A percentile compares a stretch with the other conserved stretches of the same genome.
phyloP scores from a whole-genome alignment of 2,888 invertebrate species.

The Plebejus argus region DNA sequence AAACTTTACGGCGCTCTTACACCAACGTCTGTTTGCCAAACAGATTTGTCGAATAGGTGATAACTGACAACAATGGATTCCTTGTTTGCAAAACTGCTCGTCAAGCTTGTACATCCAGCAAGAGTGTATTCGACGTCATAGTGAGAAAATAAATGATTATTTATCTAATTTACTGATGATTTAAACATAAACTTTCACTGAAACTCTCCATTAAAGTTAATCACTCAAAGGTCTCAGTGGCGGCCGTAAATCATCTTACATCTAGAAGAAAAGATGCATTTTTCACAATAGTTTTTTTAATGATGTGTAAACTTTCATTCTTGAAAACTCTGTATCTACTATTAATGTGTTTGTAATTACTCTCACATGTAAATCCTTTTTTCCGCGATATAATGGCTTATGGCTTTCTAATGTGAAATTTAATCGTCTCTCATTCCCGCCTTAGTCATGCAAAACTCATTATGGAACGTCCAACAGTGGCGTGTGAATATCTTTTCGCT shows the following conservation, averaged over 20 bases:
- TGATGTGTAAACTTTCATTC: neutral
- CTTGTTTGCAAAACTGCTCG: neutral
- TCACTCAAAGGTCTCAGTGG: too few relatives aligned
- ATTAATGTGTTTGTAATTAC: constrained; percentile 9
- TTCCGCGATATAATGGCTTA: constrained; percentile 12
- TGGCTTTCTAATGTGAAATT: constrained; percentile 66
- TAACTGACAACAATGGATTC: neutral
- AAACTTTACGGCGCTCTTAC: neutral
- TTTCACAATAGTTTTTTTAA: neutral
- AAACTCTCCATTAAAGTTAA: too few relatives aligned
- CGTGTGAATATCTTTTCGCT: constrained; percentile 43
- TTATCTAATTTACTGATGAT: too few relatives aligned
- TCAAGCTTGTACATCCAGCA: neutral
- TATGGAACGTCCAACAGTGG: constrained; percentile 48
- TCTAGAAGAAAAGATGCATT: neutral
- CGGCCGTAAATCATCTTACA: too few relatives aligned
- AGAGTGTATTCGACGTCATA: neutral
- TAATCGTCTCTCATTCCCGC: constrained; percentile 54
- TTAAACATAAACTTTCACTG: too few relatives aligned
- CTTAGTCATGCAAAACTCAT: constrained; percentile 74
- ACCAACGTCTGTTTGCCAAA: neutral
- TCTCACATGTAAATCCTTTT: constrained; percentile 7
- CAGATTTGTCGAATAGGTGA: neutral
- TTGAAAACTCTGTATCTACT: neutral
- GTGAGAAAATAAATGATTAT: too few relatives aligned